Conservation (phyloP, 2,113 vertebrate genomes). For the Poecilia latipinna region DNA sequence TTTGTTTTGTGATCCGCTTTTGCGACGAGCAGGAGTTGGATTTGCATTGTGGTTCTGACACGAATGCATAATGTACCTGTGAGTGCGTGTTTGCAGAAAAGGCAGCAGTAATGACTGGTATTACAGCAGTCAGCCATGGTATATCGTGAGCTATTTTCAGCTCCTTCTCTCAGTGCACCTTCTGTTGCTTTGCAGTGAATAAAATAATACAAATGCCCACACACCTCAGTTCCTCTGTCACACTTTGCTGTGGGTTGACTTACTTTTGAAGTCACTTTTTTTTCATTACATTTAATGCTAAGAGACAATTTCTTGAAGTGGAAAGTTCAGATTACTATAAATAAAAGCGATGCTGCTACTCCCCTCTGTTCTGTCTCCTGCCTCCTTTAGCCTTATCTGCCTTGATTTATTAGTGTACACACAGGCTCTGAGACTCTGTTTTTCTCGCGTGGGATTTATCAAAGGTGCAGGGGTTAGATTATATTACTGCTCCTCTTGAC, state of each 20-base stretch:
- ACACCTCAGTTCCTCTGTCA: slow-evolving; percentile 27
- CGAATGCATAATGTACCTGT: slow-evolving; percentile 48
- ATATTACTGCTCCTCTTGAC: slow-evolving; percentile 26
- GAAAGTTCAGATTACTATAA: slow-evolving; percentile 45
- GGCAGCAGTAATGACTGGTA: slow-evolving; percentile 46
- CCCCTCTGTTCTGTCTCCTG: slow-evolving; percentile 7
- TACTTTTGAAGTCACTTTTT: slow-evolving; percentile 37
- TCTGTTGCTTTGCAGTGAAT: slow-evolving; percentile 24
- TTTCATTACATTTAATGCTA: slow-evolving; percentile 9
- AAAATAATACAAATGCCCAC: slow-evolving; percentile 28
- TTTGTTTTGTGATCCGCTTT: slow-evolving; percentile 77
- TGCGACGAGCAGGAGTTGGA: slow-evolving; percentile 33
- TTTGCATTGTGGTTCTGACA: slow-evolving; percentile 30
- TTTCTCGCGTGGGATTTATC: slow-evolving; percentile 6
- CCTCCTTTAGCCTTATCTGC: slow-evolving; percentile 15
- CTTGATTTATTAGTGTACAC: slow-evolving; percentile 30
- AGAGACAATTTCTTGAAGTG: slow-evolving; percentile 4
- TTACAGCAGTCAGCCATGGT: slow-evolving; percentile 42
- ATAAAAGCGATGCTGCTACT: slow-evolving; percentile 37
- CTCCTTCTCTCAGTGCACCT: slow-evolving; percentile 42
- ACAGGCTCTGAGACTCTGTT: slow-evolving; percentile 8
- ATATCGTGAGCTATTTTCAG: slow-evolving; percentile 71
- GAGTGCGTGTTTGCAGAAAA: slow-evolving; percentile 9
- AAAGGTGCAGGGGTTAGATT: slow-evolving; percentile 13
- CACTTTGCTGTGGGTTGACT: slow-evolving; percentile 4